Evolutionary conservation across 1,140 invertebrate genomes (phyloP).

Genomic region (Neelides sp.): DNA sequence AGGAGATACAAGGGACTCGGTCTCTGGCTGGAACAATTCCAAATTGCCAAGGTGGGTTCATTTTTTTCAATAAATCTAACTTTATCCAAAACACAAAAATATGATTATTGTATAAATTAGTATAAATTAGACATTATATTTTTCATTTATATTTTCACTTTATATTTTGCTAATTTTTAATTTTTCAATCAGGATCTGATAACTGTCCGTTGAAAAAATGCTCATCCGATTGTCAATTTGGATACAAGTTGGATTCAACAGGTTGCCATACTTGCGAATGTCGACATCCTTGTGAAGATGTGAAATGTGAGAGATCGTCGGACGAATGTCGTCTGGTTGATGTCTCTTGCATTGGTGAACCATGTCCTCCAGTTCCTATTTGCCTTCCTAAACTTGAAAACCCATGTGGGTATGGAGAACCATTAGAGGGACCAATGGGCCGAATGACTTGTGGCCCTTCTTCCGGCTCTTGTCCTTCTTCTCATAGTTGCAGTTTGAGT

Average conservation of each 20-base stretch:
- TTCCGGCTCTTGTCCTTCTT: slow-evolving; percentile 55
- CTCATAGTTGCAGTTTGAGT: slow-evolving; percentile 68
- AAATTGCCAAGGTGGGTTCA: slow-evolving; percentile 32
- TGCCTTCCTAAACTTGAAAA: slow-evolving; percentile 64
- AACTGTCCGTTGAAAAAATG: slow-evolving; percentile 51
- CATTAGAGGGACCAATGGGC: slow-evolving; percentile 41
- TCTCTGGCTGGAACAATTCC: slow-evolving; percentile 31
- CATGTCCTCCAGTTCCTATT: slow-evolving; percentile 61
- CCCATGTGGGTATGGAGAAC: slow-evolving; percentile 53
- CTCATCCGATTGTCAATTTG: slow-evolving; percentile 50
- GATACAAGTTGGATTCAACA: slow-evolving; percentile 46
- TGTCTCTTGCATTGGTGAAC: slow-evolving; percentile 42
- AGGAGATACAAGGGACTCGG: slow-evolving; percentile 36
- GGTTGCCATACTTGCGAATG: slow-evolving; percentile 37
- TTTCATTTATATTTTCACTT: neutral
- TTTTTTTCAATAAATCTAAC: slow-evolving; percentile 1
- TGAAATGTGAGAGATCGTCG: slow-evolving; percentile 36
- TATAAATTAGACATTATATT: neutral
- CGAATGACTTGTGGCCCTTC: slow-evolving; percentile 53
- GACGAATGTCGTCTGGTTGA: slow-evolving; percentile 50
- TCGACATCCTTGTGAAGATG: slow-evolving; percentile 35
- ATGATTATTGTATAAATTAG: neutral
- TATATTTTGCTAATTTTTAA: slow-evolving; percentile 12
- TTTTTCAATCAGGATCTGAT: slow-evolving; percentile 39
- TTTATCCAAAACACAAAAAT: neutral